Evolutionary conservation across 2,113 vertebrate genomes (phyloP).

Genomic region (Eublepharis macularius): DNA sequence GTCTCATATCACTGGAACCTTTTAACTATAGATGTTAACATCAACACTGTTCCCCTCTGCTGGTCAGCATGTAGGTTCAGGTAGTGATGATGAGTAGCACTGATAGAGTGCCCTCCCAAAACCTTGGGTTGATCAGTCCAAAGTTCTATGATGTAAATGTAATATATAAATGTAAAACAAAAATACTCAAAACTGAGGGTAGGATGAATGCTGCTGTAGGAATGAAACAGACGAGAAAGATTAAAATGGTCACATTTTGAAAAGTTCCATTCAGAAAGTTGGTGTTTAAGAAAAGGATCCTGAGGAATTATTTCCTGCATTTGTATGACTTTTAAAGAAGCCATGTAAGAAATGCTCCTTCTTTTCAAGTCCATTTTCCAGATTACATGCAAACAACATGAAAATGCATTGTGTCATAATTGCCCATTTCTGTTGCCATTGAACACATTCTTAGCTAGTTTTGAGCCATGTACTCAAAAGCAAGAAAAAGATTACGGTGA

Average conservation of each 20-base stretch:
- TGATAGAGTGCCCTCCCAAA: too few species aligned
- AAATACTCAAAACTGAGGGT: background rate
- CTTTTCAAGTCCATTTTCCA: background rate
- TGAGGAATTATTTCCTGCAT: slow-evolving; percentile 15
- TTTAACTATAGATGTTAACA: too few species aligned
- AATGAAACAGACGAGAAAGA: background rate
- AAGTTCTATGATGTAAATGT: too few species aligned
- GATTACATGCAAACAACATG: slow-evolving; percentile 26
- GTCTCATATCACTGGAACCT: too few species aligned
- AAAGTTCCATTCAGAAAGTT: background rate
- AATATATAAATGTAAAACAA: background rate
- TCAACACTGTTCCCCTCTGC: too few species aligned
- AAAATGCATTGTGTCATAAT: slow-evolving; percentile 13
- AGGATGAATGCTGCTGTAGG: background rate
- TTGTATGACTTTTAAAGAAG: background rate
- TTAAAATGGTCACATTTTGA: background rate
- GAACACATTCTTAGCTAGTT: slow-evolving; percentile 39
- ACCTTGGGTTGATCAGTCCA: too few species aligned
- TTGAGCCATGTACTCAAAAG: slow-evolving; percentile 16
- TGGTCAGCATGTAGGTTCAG: too few species aligned
- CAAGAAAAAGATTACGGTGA: slow-evolving; percentile 15
- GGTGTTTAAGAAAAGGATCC: background rate
- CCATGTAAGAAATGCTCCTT: slow-evolving; percentile 6
- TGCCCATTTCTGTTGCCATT: slow-evolving; percentile 31
- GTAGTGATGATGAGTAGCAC: too few species aligned